Conservation (phyloP, 1,140 invertebrate species). For the Forficula auricularia region DNA sequence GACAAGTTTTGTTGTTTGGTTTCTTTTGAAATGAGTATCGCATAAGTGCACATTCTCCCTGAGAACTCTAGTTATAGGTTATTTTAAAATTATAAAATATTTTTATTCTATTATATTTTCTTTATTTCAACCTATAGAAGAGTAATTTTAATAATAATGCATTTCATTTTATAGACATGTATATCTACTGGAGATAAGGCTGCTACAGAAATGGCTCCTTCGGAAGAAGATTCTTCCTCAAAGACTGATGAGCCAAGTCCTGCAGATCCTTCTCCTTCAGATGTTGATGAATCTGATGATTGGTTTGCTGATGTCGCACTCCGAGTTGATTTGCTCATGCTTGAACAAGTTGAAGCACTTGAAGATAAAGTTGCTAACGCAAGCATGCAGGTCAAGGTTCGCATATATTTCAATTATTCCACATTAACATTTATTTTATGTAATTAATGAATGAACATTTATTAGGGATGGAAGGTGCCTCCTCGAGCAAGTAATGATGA, state of each 20-base stretch:
- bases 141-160: too few species aligned
- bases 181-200: conserved; percentile 30
- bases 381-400: conserved; percentile 72
- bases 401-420: neutral
- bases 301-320: conserved; percentile 58
- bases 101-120: too few species aligned
- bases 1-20: too few species aligned
- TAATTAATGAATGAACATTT: neutral
- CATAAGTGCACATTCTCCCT: too few species aligned
- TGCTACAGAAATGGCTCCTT: conserved; percentile 30
- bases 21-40: too few species aligned
- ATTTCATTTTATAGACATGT: too few species aligned
- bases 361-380: conserved; percentile 84
- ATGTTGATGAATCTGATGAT: neutral
- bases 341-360: conserved; percentile 76
- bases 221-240: too few species aligned
- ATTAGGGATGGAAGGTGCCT: conserved; percentile 65
- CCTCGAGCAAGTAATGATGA: conserved; percentile 40
- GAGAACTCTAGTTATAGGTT: too few species aligned
- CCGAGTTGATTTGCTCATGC: conserved; percentile 57
- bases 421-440: neutral
- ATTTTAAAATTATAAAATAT: too few species aligned
- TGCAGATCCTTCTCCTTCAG: too few species aligned
- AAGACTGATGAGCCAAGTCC: too few species aligned
- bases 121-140: too few species aligned